Percentiles rank a stretch among this genome's conserved stretches.
phyloP scores from a whole-genome alignment of 2,113 vertebrate genomes.

The Anseranas semipalmata region DNA sequence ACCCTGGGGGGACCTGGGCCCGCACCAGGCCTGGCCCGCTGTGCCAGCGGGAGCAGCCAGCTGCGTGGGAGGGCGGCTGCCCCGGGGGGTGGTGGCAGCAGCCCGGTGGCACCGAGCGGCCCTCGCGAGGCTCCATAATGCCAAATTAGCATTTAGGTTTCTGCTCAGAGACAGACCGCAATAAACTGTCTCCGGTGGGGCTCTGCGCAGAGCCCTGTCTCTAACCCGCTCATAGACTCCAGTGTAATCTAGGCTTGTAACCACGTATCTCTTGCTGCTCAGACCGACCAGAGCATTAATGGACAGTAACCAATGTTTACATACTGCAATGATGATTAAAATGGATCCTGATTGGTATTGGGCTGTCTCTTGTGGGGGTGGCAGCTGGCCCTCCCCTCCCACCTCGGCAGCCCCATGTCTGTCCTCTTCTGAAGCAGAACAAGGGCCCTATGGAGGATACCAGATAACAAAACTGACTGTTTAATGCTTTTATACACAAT shows the following conservation, averaged over 20 bases:
- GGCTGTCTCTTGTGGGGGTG: background rate
- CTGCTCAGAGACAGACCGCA: constrained; percentile 61
- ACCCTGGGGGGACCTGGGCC: background rate
- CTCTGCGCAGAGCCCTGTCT: background rate
- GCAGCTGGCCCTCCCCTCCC: background rate
- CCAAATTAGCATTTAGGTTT: constrained; percentile 79
- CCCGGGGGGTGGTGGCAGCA: background rate
- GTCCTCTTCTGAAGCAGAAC: background rate
- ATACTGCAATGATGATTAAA: constrained; percentile 66
- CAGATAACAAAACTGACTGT: constrained; percentile 61
- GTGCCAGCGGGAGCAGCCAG: background rate
- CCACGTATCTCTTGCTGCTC: constrained; percentile 50
- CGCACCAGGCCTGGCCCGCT: background rate
- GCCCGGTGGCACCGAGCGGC: background rate
- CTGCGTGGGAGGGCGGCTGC: background rate
- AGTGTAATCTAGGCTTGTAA: constrained; percentile 60
- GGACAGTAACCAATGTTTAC: constrained; percentile 69
- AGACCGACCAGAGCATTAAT: constrained; percentile 14
- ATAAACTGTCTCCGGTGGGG: constrained; percentile 13
- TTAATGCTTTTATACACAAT: constrained; percentile 77
- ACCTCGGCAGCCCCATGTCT: fast-evolving
- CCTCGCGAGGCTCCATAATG: constrained; percentile 29
- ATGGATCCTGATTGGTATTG: constrained; percentile 42
- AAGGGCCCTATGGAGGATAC: background rate
- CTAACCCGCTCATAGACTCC: constrained; percentile 65